A percentile compares a stretch with the other conserved stretches of the same genome.
These are phyloP conservation scores for Sinosuthora webbiana DNA, from an alignment of 2,113 vertebrate species.

Conservation along the genomic window DNA sequence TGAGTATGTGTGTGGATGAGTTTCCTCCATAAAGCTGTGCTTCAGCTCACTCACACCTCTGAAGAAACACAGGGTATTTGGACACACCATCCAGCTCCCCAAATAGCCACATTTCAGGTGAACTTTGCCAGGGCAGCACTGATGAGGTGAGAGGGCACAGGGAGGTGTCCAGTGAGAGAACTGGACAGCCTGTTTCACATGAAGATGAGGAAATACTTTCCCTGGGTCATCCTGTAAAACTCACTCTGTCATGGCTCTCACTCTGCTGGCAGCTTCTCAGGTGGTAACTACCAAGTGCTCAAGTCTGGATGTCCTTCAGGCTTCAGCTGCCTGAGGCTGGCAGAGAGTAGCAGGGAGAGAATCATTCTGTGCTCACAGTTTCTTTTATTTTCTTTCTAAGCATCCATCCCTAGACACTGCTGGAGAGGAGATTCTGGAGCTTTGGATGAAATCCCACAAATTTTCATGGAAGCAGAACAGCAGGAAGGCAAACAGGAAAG, in stretches of 20 bases:
- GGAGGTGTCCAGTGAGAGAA: neutral
- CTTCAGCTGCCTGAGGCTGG: neutral
- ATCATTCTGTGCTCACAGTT: neutral
- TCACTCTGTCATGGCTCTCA: neutral
- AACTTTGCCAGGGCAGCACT: neutral
- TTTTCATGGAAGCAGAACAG: slow-evolving; percentile 40
- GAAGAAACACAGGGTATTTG: neutral
- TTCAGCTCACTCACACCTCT: neutral
- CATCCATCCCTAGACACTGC: neutral
- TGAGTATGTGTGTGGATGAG: neutral
- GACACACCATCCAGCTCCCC: neutral
- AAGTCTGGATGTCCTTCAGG: neutral
- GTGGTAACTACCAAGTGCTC: neutral
- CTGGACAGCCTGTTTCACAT: neutral
- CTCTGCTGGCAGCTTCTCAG: neutral
- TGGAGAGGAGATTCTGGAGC: slow-evolving; percentile 8
- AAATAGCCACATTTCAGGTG: fast-evolving
- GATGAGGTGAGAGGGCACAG: neutral
- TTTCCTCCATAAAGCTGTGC: neutral
- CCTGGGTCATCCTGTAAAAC: neutral
- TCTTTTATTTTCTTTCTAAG: slow-evolving; percentile 15
- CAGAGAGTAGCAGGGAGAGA: neutral
- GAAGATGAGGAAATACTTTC: neutral
- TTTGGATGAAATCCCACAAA: slow-evolving; percentile 45
- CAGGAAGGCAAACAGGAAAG: slow-evolving; percentile 64